phyloP scores from a whole-genome alignment of 2,113 vertebrate genomes.

The Eonycteris spelaea region DNA sequence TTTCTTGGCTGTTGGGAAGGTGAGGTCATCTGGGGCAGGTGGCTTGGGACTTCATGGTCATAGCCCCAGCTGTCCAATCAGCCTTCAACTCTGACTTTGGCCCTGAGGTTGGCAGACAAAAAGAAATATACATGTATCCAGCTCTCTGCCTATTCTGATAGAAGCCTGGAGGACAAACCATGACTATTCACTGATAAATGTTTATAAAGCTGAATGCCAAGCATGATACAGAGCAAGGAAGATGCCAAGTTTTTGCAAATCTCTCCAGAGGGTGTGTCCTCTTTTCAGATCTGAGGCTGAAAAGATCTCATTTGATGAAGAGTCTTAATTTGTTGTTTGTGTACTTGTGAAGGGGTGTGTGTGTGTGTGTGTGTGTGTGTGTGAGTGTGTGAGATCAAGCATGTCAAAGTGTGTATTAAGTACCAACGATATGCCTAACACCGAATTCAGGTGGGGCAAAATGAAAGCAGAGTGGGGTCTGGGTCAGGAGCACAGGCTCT shows the following conservation, averaged over 20 bases:
- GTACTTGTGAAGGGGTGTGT: not conserved
- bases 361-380: not conserved
- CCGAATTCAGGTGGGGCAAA: not conserved
- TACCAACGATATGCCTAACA: not conserved
- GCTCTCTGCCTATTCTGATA: not conserved
- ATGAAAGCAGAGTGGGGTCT: not conserved
- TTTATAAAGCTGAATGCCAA: constrained; percentile 14
- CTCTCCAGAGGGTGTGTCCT: not conserved
- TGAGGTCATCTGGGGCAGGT: constrained; percentile 63
- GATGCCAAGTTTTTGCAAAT: not conserved
- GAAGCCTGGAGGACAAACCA: not conserved
- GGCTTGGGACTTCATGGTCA: constrained; percentile 36
- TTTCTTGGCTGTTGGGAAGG: not conserved
- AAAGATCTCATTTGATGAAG: not conserved
- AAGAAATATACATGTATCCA: constrained; percentile 28
- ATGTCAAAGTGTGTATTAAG: not conserved
- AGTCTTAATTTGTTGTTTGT: constrained; percentile 25
- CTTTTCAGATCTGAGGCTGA: not conserved
- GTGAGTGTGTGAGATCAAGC: not conserved
- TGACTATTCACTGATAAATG: constrained; percentile 28
- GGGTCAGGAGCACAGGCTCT: not conserved
- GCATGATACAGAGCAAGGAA: not conserved
- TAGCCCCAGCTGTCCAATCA: not conserved
- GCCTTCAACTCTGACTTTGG: not conserved
- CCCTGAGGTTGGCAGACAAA: not conserved